Conservation (phyloP, 2,888 invertebrate genomes). For the Tetragonula carbonaria region DNA sequence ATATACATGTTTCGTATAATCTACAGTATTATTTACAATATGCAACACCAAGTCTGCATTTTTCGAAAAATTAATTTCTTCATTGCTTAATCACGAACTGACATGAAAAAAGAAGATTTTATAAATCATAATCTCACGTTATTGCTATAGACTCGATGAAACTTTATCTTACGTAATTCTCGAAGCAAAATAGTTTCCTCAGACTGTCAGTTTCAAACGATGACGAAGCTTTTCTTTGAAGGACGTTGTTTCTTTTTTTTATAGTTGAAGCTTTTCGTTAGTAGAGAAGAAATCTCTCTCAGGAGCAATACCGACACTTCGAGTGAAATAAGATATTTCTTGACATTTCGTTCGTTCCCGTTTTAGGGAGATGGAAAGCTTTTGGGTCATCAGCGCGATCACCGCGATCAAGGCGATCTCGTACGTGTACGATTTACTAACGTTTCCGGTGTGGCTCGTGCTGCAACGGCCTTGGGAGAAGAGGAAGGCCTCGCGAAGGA, state of each 20-base stretch:
- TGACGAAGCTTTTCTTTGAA: constrained; percentile 1
- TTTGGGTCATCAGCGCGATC: constrained; percentile 88
- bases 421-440: constrained; percentile 95
- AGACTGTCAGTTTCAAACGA: neutral
- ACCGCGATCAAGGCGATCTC: constrained; percentile 92
- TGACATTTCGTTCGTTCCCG: neutral
- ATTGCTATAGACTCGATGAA: neutral
- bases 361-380: constrained; percentile 86
- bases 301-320: neutral
- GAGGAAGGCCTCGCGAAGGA: constrained; percentile 89
- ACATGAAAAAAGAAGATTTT: neutral
- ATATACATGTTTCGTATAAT: neutral
- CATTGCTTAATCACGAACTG: neutral
- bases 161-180: neutral
- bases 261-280: neutral
- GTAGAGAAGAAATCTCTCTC: neutral
- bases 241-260: neutral
- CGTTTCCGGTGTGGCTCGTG: constrained; percentile 95
- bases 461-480: constrained; percentile 95
- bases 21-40: neutral
- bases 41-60: neutral
- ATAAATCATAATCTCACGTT: neutral
- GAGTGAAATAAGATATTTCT: neutral
- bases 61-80: neutral
- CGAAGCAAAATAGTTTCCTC: neutral